A percentile compares a stretch with the other conserved stretches of the same genome.
These are phyloP conservation scores for Callitettix versicolor DNA, from an alignment of 1,140 invertebrate species.

Conservation along the genomic window DNA sequence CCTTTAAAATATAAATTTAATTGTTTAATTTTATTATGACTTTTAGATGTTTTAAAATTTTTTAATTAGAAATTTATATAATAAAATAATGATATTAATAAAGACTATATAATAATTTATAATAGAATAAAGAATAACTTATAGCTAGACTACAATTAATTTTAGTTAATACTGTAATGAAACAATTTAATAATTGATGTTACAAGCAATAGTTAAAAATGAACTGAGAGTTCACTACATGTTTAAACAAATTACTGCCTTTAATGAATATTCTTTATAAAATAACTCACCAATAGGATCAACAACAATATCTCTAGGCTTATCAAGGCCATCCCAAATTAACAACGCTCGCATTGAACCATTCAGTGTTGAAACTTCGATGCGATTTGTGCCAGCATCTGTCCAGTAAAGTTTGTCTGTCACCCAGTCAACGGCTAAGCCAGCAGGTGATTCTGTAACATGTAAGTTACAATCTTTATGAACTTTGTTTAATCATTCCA, in stretches of 20 bases:
- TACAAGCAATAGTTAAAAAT: no score
- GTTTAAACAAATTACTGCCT: no score
- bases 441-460: conserved; percentile 52
- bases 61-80: background rate
- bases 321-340: conserved; percentile 68
- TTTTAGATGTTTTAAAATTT: background rate
- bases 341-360: conserved; percentile 64
- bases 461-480: no score
- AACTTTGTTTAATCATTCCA: background rate
- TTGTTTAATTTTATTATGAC: background rate
- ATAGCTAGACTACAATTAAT: background rate
- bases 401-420: conserved; percentile 84
- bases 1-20: conserved; percentile 31
- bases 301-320: conserved; percentile 73
- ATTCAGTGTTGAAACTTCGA: conserved; percentile 71
- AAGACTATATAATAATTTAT: background rate
- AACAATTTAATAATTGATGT: no score
- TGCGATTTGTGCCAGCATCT: conserved; percentile 65
- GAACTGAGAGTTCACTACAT: no score
- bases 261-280: no score
- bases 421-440: conserved; percentile 76
- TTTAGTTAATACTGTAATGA: no score
- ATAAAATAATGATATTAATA: background rate
- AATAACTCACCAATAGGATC: conserved; percentile 54
- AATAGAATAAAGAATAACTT: background rate